Base-by-base conservation (phyloP, 2,888 invertebrate species). In the Trichogramma evanescens region DNA sequence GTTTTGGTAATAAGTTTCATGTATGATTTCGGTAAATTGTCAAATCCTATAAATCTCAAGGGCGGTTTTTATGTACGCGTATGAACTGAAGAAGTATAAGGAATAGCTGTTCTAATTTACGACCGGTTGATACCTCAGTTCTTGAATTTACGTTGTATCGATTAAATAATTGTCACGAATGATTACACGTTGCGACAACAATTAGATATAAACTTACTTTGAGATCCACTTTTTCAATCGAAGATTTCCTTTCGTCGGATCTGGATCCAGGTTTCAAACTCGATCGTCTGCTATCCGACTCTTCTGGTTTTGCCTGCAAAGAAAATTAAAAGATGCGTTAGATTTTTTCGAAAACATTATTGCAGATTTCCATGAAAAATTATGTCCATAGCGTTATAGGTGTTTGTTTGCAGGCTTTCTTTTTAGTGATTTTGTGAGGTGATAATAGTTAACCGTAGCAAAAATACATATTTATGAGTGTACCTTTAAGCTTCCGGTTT, bases 151-250 rank as follows among this genome's bases (percentile, higher is more conserved):
- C 26, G 26, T 26, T 26, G 26, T 26, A 26, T 26, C 26, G 26
- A 26, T 26, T 26, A 26, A 26, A 26, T 26, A 26, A 26, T 26
- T 26, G 26, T 26, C 26, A 26, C 26, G 26, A 26, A 26, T 26
- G 26, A 26, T 26, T 2, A 26, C 26, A 26, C 26, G 26, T 26
- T 26, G 26, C 26, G 26, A 26, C 26, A 26, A 50, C n/a, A 59
- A 9, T 26, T n/a, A 38, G 38, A 6, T 41, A 44, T n/a, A 58
- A 45, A 62, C 71, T 73, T 65, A 76, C 77, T 80, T 81, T 84
- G 74, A 74, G 81, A 78, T 77, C 74, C 10, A 74, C 64, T 63
- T 77, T 75, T 58, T 75, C 74, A 53, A 69, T 54, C 3, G 69
- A 66, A 62, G 71, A 72, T 64, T 75, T 75, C 65, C 74, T 74